Evolutionary conservation across 2,113 vertebrate genomes (phyloP), one percentile per base, ranked within the genome.

Genomic region (Larimichthys crocea): DNA sequence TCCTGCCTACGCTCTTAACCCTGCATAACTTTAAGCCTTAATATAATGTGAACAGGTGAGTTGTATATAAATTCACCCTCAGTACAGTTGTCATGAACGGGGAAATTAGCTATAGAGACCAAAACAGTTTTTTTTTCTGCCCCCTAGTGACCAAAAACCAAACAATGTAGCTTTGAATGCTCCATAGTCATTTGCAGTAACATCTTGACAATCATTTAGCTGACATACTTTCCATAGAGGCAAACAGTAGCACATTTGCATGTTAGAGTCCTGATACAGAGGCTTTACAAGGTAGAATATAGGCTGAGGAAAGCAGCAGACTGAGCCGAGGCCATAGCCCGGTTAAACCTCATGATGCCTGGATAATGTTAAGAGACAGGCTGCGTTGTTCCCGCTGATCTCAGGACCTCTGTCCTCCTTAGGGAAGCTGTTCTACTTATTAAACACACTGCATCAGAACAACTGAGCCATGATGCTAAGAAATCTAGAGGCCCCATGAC

Each of bases 351-450:
- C 57, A 14, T 2, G 20, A 24, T 1, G 63, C 56, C n/a, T 66
- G 60, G 42, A 49, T 90, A n/a, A 90, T 86, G 63, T 44, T 29
- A 82, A 84, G 79, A 71, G 89, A 90, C 86, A 84, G 65, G 63
- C 57, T 64, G 65, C 11, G 64, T 72, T 83, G 76, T 77, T 68
- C 20, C 64, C 26, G 63, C 68, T 80, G 79, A 85, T 57, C 79
- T 67, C 52, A 6, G 40, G 82, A 74, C 75, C 75, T 65, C 74
- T 19, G 26, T 10, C 57, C 69, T 87, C 88, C 78, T 69, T 3
- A 3, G 85, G 85, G 87, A 79, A 20, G 61, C 35, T 68, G 77
- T 55, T 71, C 74, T 60, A 56, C 65, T 78, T 84, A 78, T 35
- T 49, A 72, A 77, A 86, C 66, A 83, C n/a, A 74, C 46, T 24